These are phyloP conservation scores for Bubo bubo DNA, from an alignment of 2,113 vertebrate genomes.

Conservation along the genomic window DNA sequence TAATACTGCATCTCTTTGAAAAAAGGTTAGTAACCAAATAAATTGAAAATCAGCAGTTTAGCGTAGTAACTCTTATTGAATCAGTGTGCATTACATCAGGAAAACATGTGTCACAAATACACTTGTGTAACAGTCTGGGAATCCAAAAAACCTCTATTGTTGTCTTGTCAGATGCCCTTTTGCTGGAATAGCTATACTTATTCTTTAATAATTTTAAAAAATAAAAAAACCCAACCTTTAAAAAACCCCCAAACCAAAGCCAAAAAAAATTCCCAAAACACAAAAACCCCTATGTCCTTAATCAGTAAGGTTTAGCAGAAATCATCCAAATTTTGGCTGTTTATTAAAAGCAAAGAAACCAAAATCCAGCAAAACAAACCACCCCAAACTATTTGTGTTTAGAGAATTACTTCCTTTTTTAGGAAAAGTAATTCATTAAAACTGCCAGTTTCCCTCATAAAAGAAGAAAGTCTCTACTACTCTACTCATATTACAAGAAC, in stretches of 20 bases:
- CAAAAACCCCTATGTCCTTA: accelerated
- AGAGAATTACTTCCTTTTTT: neutral
- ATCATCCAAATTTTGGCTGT: neutral
- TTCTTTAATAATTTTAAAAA: neutral
- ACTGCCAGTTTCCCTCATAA: neutral
- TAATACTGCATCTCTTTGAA: neutral
- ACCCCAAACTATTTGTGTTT: neutral
- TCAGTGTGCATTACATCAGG: neutral
- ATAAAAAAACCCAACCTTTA: neutral
- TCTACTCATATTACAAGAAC: neutral
- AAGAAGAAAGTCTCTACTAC: neutral
- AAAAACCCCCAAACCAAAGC: neutral
- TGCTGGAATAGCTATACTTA: neutral
- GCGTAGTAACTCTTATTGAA: neutral
- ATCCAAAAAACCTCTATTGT: neutral
- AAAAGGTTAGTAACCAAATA: neutral
- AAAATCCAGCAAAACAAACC: neutral
- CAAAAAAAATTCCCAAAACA: neutral
- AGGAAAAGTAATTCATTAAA: neutral
- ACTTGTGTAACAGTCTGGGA: neutral
- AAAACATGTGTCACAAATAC: neutral
- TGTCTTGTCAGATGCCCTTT: neutral
- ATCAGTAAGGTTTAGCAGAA: neutral
- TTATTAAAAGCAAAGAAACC: neutral
- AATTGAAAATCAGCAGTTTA: neutral